A percentile compares a stretch with the other conserved stretches of the same genome.
These are phyloP conservation scores for Ianthella basta DNA, from an alignment of 37 sponge, comb jelly and placozoan genomes.

Conservation along the genomic window DNA sequence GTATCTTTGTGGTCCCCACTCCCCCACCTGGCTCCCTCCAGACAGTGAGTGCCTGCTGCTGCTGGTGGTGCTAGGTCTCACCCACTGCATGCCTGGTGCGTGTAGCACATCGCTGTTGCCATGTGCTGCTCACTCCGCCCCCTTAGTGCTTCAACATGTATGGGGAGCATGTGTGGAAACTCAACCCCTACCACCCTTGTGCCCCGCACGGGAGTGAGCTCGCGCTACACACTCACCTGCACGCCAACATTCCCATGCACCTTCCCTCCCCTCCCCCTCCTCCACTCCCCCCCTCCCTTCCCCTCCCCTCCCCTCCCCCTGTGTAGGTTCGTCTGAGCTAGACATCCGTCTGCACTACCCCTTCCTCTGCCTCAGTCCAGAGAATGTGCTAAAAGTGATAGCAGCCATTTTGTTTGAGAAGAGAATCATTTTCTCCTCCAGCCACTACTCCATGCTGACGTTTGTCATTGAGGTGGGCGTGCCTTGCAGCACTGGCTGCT, in stretches of 20 bases:
- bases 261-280: neutral
- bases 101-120: too few relatives aligned
- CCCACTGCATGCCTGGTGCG: too few relatives aligned
- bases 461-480: constrained; percentile 59
- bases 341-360: constrained; percentile 81
- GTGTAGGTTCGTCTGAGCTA: constrained; percentile 43
- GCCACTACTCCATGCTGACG: constrained; percentile 60
- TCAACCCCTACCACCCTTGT: neutral
- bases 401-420: constrained; percentile 63
- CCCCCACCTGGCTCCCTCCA: constrained; percentile 57
- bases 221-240: neutral
- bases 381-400: constrained; percentile 62
- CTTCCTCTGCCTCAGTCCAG: constrained; percentile 64
- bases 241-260: neutral
- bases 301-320: neutral
- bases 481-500: neutral
- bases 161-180: neutral
- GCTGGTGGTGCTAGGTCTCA: too few relatives aligned
- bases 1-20: constrained; percentile 58
- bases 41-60: constrained; percentile 39
- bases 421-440: constrained; percentile 57
- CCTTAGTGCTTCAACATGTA: too few relatives aligned
- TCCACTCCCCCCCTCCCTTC: neutral
- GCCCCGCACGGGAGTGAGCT: neutral
- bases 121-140: too few relatives aligned